Base-by-base conservation (phyloP, 2,797 vertebrate species). In the Arctocebus calabarensis region DNA sequence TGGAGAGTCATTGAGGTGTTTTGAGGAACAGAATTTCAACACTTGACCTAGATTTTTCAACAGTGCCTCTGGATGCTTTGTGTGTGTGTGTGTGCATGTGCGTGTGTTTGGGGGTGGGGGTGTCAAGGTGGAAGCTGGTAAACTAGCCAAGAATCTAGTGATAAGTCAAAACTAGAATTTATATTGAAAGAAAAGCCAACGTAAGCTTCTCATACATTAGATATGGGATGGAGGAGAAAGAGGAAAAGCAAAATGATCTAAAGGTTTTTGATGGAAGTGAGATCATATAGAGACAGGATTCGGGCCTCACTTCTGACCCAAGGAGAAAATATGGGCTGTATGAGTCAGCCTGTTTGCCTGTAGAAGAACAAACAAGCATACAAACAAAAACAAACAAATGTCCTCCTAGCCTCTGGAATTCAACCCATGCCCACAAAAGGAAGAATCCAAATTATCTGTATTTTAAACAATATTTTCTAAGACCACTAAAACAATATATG, bases 1-100 rank as follows among this genome's bases (percentile, higher is more conserved):
- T 29, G 14, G n/a, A 17, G 5, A 81, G 12, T 14, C 8, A 0
- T 1, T 32, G 2, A 6, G 48, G 0, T 40, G 2, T 19, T 62
- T 40, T 48, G 5, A 93, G 13, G 17, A 68, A 17, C 32, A 19
- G 16, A 89, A 68, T 59, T 16, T 3, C 10, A 45, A 48, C 5
- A 32, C 2, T n/a, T n/a, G 8, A 61, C 17, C 7, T 43, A 9
- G 5, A 5, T 59, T 68, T 61, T 74, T 64, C n/a, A 74, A 71
- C 52, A 5, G 7, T 59, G 23, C 37, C 11, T 70, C 37, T 75
- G 14, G 12, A 59, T 87, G 16, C 22, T 29, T 5, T n/a, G 4
- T 25, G 12, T 29, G 6, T 23, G 17, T 29, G 7, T 20, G 5
- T 77, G 16, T 61, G 9, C 14, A 3, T 29, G 3, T 22, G 13